These are phyloP conservation scores for Nowickia ferox DNA, from an alignment of 2,888 invertebrate species.

Conservation along the genomic window DNA sequence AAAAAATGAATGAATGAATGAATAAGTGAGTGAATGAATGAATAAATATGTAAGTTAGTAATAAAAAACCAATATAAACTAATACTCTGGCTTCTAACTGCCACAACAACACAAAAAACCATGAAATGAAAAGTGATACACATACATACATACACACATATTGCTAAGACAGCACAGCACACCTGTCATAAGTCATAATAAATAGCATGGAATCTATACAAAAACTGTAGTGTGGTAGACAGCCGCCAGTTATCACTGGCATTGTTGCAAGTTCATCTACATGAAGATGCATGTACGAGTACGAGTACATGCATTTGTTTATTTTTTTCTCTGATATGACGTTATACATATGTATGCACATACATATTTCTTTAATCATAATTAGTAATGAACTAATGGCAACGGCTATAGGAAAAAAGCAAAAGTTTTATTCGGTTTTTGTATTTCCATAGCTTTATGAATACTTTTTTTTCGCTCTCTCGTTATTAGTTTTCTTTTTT, in stretches of 20 bases:
- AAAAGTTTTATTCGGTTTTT: slow-evolving; percentile 41
- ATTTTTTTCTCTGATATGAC: background rate
- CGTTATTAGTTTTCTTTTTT: slow-evolving; percentile 36
- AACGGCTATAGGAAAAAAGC: slow-evolving; percentile 25
- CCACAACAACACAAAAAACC: no score
- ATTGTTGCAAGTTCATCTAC: slow-evolving; percentile 9
- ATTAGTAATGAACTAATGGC: slow-evolving; percentile 52
- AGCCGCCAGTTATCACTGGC: background rate
- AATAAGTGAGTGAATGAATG: background rate
- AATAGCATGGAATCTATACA: slow-evolving; percentile 26
- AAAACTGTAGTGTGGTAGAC: background rate
- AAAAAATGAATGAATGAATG: background rate
- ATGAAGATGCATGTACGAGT: background rate
- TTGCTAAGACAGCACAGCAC: slow-evolving; percentile 8
- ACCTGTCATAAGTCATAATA: slow-evolving; percentile 56
- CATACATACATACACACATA: background rate
- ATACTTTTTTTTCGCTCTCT: background rate
- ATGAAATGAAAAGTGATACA: slow-evolving; percentile 34
- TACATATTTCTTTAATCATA: slow-evolving; percentile 44
- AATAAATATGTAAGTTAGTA: slow-evolving; percentile 1
- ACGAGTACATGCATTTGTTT: background rate
- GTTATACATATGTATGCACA: no score
- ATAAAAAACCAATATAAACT: slow-evolving; percentile 45
- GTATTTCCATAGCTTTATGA: slow-evolving; percentile 1
- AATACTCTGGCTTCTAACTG: slow-evolving; percentile 2